These are phyloP conservation scores for Helicoverpa zea DNA, from an alignment of 1,140 invertebrate genomes.

Conservation along the genomic window DNA sequence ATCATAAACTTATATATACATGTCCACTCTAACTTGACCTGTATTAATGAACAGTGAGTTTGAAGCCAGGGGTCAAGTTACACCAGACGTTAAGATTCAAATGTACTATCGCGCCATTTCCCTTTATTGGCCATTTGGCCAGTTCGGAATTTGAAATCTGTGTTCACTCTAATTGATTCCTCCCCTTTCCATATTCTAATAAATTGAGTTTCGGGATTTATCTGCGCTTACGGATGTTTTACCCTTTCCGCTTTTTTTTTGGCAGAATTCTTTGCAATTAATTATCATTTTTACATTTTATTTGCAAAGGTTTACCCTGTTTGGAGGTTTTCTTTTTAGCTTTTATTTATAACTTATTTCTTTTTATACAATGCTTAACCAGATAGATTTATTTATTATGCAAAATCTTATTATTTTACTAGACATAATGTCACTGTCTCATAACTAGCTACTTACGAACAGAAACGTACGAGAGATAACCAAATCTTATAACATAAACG, in stretches of 20 bases:
- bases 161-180: constrained; percentile 76
- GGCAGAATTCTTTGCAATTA: constrained; percentile 10
- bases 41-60: background rate
- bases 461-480: background rate
- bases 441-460: no score
- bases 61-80: constrained; percentile 58
- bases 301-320: background rate
- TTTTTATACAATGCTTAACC: no score
- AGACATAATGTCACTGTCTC: no score
- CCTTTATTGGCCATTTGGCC: constrained; percentile 80
- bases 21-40: constrained; percentile 59
- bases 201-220: constrained; percentile 62
- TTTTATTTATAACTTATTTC: background rate
- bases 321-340: background rate
- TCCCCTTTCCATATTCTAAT: constrained; percentile 64
- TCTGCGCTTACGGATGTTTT: constrained; percentile 6
- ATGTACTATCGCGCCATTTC: constrained; percentile 76
- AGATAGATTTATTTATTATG: no score
- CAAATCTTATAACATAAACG: constrained; percentile 23
- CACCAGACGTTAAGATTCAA: constrained; percentile 63
- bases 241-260: background rate
- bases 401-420: no score
- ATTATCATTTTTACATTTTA: constrained; percentile 34
- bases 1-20: constrained; percentile 68
- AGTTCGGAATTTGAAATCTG: constrained; percentile 71